Evolutionary conservation across 2,888 invertebrate species (phyloP), one percentile per base, ranked within the genome.

Genomic region (Volucella bombylans): DNA sequence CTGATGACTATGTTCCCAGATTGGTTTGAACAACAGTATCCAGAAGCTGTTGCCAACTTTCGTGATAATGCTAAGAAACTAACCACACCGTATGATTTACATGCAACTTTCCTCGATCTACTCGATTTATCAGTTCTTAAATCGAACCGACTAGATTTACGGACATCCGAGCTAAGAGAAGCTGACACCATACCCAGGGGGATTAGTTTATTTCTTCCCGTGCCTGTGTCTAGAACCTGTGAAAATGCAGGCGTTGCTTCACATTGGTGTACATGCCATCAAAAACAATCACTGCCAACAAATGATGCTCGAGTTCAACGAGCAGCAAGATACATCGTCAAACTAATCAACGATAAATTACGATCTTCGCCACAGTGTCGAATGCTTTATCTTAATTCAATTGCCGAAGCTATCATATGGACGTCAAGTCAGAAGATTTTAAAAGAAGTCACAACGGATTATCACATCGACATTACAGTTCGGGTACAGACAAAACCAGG

Each of bases 231-330:
- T 72, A 93, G 98, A 55, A 96, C 95, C 0, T 98, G 98, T 89
- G 92, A 93, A 64, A 92, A 93, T 81, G 97, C 98, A 0, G 94
- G 93, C 1, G 96, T 98, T 78, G 94, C 95, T 0, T 94, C 95
- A 38, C 96, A 97, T 90, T 98, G 96, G 96, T 98, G 98, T 90
- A 96, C 97, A 23, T 98, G 98, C 87, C 95, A 96, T 89, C 93
- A 93, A 77, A 94, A 94, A 68, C 92, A 92, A 64, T 93, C 94
- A 86, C 89, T 96, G 15, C 89, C 93, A 0, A 91, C 92, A 0
- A 92, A 93, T 41, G 93, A 94, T 86, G 88, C 82, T 0, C 88
- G 91, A 8, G 95, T 95, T 0, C 89, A 92, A 8, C 92, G 94
- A 50, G 94, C 94, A 0, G 95, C 95, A 0, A 89, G 92, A 0